phyloP scores from a whole-genome alignment of 2,113 vertebrate species.

The Candoia aspera region DNA sequence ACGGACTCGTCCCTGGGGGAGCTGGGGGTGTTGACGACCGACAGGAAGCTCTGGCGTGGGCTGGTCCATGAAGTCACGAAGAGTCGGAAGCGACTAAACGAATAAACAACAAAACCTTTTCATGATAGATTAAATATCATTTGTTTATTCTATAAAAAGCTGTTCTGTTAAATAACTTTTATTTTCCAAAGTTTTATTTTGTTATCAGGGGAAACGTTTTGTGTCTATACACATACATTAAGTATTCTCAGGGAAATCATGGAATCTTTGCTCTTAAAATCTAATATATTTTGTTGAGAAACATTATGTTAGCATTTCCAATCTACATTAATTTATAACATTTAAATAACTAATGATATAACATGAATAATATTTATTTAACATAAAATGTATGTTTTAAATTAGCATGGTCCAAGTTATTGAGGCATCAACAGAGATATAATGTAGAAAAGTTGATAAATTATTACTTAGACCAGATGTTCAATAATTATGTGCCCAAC shows the following conservation, averaged over 20 bases:
- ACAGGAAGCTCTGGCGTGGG: too few species aligned
- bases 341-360: neutral
- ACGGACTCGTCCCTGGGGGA: too few species aligned
- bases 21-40: too few species aligned
- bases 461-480: constrained; percentile 3
- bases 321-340: constrained; percentile 19
- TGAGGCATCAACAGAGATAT: neutral
- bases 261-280: neutral
- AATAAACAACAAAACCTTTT: too few species aligned
- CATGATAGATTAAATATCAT: neutral
- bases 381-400: constrained; percentile 11
- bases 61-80: too few species aligned
- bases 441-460: constrained; percentile 5
- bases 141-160: too few species aligned
- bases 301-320: neutral
- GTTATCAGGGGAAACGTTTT: too few species aligned
- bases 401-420: neutral
- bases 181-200: too few species aligned
- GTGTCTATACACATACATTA: neutral
- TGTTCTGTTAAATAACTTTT: too few species aligned
- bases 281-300: neutral
- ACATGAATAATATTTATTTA: neutral
- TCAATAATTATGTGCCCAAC: constrained; percentile 42
- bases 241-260: neutral
- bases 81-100: too few species aligned